Conservation (phyloP, 2,888 invertebrate genomes). For the Sepiola atlantica region DNA sequence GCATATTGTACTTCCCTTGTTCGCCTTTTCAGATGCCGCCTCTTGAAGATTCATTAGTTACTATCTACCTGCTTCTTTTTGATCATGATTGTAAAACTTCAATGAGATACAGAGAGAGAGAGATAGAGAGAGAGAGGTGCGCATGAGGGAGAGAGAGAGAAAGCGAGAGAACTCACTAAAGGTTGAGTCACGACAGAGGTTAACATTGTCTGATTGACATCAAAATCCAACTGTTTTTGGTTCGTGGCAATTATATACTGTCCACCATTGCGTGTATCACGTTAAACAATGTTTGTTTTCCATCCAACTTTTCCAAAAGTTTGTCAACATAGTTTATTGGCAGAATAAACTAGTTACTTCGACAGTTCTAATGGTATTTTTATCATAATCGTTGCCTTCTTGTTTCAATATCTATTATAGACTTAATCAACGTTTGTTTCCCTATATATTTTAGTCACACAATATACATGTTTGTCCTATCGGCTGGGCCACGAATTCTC, state of each 20-base stretch:
- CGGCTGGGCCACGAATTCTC: no score
- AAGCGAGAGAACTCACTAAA: neutral
- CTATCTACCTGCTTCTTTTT: conserved; percentile 9
- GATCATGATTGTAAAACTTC: neutral
- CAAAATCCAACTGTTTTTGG: neutral
- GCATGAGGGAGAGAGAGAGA: no score
- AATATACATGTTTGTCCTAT: no score
- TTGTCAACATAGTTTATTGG: neutral
- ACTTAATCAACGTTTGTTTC: no score
- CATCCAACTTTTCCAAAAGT: neutral
- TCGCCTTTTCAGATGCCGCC: neutral
- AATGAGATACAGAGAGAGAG: neutral
- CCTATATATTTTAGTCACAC: no score
- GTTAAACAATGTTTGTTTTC: neutral
- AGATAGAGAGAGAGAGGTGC: neutral
- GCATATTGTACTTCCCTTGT: conserved; percentile 10
- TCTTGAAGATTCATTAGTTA: conserved; percentile 32
- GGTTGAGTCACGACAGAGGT: conserved; percentile 32
- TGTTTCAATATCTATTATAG: no score
- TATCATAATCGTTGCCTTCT: no score
- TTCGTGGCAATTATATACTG: conserved; percentile 15
- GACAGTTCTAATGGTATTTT: no score
- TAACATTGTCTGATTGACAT: neutral
- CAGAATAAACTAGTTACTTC: neutral
- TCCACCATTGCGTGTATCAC: neutral